Conservation (phyloP, 1,140 invertebrate genomes). For the Magallana angulata region DNA sequence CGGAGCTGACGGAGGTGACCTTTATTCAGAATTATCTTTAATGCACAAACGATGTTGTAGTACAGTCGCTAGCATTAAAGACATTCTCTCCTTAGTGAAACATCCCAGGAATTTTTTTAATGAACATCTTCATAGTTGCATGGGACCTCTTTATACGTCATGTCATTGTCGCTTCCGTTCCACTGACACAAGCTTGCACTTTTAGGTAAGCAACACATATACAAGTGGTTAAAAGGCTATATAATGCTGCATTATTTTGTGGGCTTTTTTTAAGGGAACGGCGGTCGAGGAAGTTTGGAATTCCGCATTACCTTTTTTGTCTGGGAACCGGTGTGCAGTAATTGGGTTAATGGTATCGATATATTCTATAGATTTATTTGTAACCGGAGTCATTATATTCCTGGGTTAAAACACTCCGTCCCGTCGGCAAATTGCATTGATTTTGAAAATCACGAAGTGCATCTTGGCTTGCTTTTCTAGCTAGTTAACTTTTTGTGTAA, state of each 20-base stretch:
- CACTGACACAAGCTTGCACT: no score
- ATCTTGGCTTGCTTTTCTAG: not conserved
- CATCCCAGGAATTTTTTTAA: no score
- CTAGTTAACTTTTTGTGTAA: not conserved
- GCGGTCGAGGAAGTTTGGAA: not conserved
- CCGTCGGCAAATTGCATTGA: constrained; percentile 4
- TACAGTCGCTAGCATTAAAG: no score
- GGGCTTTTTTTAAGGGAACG: not conserved
- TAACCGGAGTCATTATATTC: constrained; percentile 5
- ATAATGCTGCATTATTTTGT: not conserved
- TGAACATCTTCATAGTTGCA: no score
- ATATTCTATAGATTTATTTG: not conserved
- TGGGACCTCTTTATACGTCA: no score
- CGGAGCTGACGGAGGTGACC: no score
- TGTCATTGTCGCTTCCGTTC: no score
- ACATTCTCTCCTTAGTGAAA: no score
- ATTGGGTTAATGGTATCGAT: constrained; percentile 28
- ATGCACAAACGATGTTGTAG: no score
- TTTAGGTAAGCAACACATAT: no score
- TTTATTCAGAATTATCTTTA: no score
- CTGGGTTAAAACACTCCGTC: not conserved
- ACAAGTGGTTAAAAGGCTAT: not conserved
- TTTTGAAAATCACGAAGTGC: constrained; percentile 16
- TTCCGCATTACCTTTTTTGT: not conserved
- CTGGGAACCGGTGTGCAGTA: not conserved